Percentiles rank a stretch among this genome's conserved stretches.
phyloP scores from a whole-genome alignment of 2,888 invertebrate species.

The Oscheius sp. region DNA sequence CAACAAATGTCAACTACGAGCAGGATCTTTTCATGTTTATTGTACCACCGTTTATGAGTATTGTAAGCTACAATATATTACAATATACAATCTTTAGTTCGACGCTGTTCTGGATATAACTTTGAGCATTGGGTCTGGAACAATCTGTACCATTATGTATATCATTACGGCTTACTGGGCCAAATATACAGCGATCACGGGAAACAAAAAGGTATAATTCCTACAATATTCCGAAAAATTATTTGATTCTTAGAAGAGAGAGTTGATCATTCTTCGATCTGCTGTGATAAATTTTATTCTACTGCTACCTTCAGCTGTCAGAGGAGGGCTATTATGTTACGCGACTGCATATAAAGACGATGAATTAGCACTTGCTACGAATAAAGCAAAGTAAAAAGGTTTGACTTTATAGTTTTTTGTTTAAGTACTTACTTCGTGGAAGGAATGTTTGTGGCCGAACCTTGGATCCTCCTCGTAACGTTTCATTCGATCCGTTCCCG shows the following conservation, averaged over 20 bases:
- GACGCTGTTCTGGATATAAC: slow-evolving; percentile 5
- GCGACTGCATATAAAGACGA: neutral
- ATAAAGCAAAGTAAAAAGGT: neutral
- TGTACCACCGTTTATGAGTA: slow-evolving; percentile 2
- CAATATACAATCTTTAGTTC: neutral
- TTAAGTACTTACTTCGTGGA: slow-evolving; percentile 17
- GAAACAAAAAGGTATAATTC: slow-evolving; percentile 3
- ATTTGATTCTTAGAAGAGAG: neutral
- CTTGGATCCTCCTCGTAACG: slow-evolving; percentile 6
- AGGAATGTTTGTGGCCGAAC: slow-evolving; percentile 9
- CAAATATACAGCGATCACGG: neutral
- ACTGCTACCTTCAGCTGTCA: slow-evolving; percentile 11
- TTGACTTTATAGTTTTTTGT: neutral
- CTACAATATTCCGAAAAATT: neutral
- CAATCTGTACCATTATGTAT: slow-evolving; percentile 8
- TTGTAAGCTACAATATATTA: neutral
- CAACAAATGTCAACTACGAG: neutral
- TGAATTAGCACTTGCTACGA: neutral
- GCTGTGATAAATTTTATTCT: slow-evolving; percentile 11
- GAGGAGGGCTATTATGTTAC: slow-evolving; percentile 6
- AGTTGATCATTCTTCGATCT: slow-evolving; percentile 13
- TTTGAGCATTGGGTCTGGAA: slow-evolving; percentile 11
- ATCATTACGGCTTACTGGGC: neutral
- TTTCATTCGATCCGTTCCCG: slow-evolving; percentile 5
- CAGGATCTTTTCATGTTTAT: slow-evolving; percentile 9